phyloP scores from a whole-genome alignment of 2,797 vertebrate species.

The Manis javanica region DNA sequence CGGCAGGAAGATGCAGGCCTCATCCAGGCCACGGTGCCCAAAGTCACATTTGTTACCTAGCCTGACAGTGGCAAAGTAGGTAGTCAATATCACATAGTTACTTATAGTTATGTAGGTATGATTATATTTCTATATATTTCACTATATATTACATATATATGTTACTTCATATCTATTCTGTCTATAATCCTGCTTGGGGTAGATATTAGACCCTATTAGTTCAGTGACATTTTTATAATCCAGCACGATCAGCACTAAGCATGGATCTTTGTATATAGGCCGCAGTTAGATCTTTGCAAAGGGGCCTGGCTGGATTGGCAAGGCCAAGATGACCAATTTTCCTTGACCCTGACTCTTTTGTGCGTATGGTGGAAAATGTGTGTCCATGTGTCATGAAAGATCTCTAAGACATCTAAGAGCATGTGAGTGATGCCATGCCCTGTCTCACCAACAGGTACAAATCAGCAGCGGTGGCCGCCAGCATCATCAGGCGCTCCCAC shows the following conservation, averaged over 20 bases:
- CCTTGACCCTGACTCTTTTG: neutral
- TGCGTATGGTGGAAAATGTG: neutral
- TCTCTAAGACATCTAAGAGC: neutral
- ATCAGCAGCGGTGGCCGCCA: constrained; percentile 82
- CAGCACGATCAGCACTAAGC: neutral
- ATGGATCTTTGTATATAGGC: neutral
- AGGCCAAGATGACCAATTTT: neutral
- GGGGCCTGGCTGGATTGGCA: neutral
- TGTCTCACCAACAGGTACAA: constrained; percentile 82
- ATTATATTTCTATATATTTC: too few species aligned
- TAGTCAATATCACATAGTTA: neutral
- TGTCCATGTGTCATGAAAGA: neutral
- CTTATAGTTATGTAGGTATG: neutral
- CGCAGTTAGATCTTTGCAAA: neutral
- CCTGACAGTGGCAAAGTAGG: neutral
- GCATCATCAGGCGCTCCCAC: constrained; percentile 84
- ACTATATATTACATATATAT: neutral
- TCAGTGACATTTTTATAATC: neutral
- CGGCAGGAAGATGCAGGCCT: neutral
- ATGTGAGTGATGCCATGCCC: neutral
- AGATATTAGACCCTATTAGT: neutral
- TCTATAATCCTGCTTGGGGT: neutral
- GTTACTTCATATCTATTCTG: neutral
- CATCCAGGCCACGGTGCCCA: neutral
- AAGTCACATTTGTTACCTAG: neutral